Base-by-base conservation (phyloP, 2,888 invertebrate species). In the Endotricha flammealis region DNA sequence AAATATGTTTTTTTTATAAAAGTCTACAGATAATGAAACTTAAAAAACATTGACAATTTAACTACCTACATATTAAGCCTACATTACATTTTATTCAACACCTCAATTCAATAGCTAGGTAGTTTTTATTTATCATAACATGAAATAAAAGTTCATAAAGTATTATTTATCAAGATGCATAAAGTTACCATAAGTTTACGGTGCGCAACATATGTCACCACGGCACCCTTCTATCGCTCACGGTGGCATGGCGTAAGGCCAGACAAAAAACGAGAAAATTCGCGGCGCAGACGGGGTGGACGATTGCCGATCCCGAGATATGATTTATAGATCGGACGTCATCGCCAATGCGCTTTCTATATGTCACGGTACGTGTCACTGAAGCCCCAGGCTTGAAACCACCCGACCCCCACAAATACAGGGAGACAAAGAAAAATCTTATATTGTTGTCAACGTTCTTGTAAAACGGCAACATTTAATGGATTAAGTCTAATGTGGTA, bases 301-400 rank as follows among this genome's bases (percentile, higher is more conserved):
- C 77, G 73, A 75, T 67, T 74, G 71, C 65, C 69, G 66, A 69
- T 65, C 72, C 75, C 71, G 61, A 69, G 74, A 79, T 73, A 82
- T 86, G 85, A 86, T 86, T 86, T 85, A 86, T 86, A 82, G 83
- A 76, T 70, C 64, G 67, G 57, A 69, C 76, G 83, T 85, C 85
- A 83, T 65, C 67, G 70, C 63, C 85, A 83, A 79, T 82, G 69
- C 77, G 78, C 71, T 79, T 83, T 78, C 77, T 78, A 75, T 76
- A 74, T 77, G 75, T 78, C 79, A 78, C 57, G 52, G 60, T 62
- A 61, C 54, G 53, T 70, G 71, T 69, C 73, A 69, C 62, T 66
- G 49, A 54, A 57, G 55, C 61, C 55, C 55, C 39, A 41, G 40
- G 41, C n/a, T n/a, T n/a, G n/a, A n/a, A n/a, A n/a, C 41, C 16